phyloP scores from a whole-genome alignment of 1,140 invertebrate species.

The Calycopis cecrops region DNA sequence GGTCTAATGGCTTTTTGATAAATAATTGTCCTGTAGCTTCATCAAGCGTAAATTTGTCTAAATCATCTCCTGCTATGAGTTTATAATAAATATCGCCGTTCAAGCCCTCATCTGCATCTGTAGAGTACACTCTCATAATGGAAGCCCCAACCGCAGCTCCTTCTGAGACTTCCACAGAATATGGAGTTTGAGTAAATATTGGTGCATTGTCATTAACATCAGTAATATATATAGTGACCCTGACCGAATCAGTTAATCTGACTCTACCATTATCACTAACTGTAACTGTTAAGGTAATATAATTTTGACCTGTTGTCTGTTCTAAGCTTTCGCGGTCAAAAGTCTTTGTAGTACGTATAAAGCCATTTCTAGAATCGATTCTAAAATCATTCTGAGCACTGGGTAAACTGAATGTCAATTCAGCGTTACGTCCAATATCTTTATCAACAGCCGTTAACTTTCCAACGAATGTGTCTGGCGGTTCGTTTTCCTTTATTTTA shows the following conservation, averaged over 20 bases:
- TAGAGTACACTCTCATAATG: constrained; percentile 88
- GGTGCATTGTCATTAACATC: constrained; percentile 97
- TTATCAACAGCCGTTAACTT: constrained; percentile 91
- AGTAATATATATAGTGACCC: constrained; percentile 89
- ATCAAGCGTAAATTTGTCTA: constrained; percentile 88
- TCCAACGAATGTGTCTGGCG: constrained; percentile 91
- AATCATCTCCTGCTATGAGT: constrained; percentile 86
- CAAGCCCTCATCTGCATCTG: constrained; percentile 91
- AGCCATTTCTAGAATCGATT: constrained; percentile 93
- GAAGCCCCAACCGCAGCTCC: constrained; percentile 85
- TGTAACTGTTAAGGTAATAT: constrained; percentile 87
- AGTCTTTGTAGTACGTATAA: constrained; percentile 88
- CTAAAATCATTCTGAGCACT: constrained; percentile 87
- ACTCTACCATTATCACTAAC: constrained; percentile 92
- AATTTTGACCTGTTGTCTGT: constrained; percentile 83
- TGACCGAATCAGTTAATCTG: constrained; percentile 88
- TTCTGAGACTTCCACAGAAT: constrained; percentile 91
- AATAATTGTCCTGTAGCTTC: constrained; percentile 91
- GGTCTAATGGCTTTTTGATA: constrained; percentile 85
- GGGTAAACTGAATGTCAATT: constrained; percentile 90
- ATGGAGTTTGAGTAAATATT: constrained; percentile 87
- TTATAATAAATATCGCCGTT: constrained; percentile 95
- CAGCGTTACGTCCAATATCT: constrained; percentile 94
- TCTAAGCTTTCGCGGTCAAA: constrained; percentile 93
- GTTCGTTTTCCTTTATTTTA: constrained; percentile 91